Percentiles rank a stretch among this genome's conserved stretches.
These are phyloP conservation scores for Cremastinae sp. DNA, from an alignment of 2,888 invertebrate species.

Conservation along the genomic window DNA sequence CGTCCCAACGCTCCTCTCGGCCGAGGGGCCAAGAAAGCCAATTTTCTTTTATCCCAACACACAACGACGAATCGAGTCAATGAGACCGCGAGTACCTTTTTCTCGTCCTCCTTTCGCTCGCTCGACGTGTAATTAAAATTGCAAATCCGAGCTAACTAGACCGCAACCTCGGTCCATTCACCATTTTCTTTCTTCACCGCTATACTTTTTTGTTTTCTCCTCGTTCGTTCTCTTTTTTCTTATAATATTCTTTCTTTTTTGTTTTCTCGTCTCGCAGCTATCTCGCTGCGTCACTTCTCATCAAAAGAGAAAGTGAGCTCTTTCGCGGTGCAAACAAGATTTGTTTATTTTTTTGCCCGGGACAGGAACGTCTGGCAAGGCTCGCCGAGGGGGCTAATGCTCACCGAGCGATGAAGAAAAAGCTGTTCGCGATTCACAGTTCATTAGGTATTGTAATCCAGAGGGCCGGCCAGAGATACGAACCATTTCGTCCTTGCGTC, in stretches of 20 bases:
- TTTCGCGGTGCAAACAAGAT: slow-evolving; percentile 78
- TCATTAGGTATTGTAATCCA: slow-evolving; percentile 80
- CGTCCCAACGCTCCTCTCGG: slow-evolving; percentile 34
- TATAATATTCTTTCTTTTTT: slow-evolving; percentile 11
- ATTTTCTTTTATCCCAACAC: slow-evolving; percentile 32
- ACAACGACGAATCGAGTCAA: slow-evolving; percentile 38
- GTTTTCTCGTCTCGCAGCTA: too few species aligned
- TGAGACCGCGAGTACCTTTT: slow-evolving; percentile 15
- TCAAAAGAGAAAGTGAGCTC: slow-evolving; percentile 70
- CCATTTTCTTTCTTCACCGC: too few species aligned
- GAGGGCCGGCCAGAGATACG: slow-evolving; percentile 35
- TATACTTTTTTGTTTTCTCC: too few species aligned
- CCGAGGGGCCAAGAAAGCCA: slow-evolving; percentile 2
- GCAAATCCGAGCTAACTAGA: slow-evolving; percentile 77
- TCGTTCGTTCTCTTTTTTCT: not conserved
- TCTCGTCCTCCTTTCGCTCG: slow-evolving; percentile 5
- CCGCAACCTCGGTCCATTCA: slow-evolving; percentile 65
- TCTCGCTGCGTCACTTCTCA: slow-evolving; percentile 55
- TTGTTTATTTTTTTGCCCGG: slow-evolving; percentile 76
- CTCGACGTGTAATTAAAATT: slow-evolving; percentile 74
- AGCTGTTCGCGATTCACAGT: slow-evolving; percentile 72
- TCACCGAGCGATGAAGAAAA: slow-evolving; percentile 53
- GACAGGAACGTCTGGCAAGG: slow-evolving; percentile 37
- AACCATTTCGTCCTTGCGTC: slow-evolving; percentile 49
- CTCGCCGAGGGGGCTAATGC: slow-evolving; percentile 6